A percentile compares a stretch with the other conserved stretches of the same genome.
These are phyloP conservation scores for Probaryconus sp. DNA, from an alignment of 1,140 invertebrate species.

Conservation along the genomic window DNA sequence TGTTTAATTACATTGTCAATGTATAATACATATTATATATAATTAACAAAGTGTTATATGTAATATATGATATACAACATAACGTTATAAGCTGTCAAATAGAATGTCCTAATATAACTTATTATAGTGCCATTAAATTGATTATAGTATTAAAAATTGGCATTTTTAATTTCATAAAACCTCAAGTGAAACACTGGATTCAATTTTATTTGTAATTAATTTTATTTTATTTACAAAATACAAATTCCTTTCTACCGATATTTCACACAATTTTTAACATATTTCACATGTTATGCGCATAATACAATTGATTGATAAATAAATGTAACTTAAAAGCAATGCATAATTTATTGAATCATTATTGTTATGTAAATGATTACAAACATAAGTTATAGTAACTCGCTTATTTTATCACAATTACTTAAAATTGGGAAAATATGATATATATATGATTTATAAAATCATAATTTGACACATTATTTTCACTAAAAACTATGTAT, in stretches of 20 bases:
- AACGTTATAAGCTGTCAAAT: constrained; percentile 75
- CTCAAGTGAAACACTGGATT: background rate
- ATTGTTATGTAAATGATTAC: no score
- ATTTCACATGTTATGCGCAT: constrained; percentile 9
- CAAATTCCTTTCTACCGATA: constrained; percentile 8
- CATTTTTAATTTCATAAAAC: background rate
- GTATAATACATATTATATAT: constrained; percentile 68
- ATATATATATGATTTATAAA: no score
- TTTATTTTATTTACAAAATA: constrained; percentile 29
- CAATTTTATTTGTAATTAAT: background rate
- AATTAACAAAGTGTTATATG: constrained; percentile 62
- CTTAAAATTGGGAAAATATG: no score
- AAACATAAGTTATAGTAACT: no score
- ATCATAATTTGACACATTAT: background rate
- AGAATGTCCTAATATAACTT: constrained; percentile 75
- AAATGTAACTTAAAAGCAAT: constrained; percentile 17
- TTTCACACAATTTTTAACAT: constrained; percentile 12
- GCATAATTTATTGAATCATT: constrained; percentile 5
- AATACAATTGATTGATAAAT: no score
- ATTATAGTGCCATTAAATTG: constrained; percentile 75
- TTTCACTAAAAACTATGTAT: background rate
- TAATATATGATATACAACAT: constrained; percentile 70
- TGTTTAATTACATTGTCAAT: constrained; percentile 68
- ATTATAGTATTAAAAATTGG: constrained; percentile 60
- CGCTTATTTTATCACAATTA: no score